Base-by-base conservation (phyloP, 1,140 invertebrate genomes). In the Thaumetopoea pityocampa region DNA sequence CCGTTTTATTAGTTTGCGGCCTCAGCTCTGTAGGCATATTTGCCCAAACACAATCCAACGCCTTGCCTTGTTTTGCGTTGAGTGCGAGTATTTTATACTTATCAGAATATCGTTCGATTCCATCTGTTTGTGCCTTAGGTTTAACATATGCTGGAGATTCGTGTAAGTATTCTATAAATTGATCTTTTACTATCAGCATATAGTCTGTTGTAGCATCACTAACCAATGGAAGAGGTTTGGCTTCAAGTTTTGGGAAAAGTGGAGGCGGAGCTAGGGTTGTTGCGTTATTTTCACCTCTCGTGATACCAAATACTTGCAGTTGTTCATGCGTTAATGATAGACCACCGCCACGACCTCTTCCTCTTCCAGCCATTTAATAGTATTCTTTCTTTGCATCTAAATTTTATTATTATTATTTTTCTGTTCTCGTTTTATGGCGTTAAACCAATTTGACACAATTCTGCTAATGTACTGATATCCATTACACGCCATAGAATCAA, bases 161-260 rank as follows among this genome's bases (percentile, higher is more conserved):
- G 12, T 85, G 80, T 42, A 86, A 66, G 51, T 68, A 85, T 53
- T 85, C 81, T 29, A 85, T 83, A 42, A 85, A 86, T 51, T 85
- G 83, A 38, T 81, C 76, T 57, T 81, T 85, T 16, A 86, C 78
- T 33, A 86, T 83, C 0, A 85, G 51, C 79, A 85, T 84, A 28
- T 86, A 85, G 30, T 86, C 85, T 7, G 76, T 86, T 8, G 81
- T 67, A 9, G 82, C 81, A 40, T 86, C 80, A 22, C 56, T 67
- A 23, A 44, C 52, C 5, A 86, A 43, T 5, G 80, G 82, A 15
- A 86, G 52, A 4, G 83, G 81, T 54, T 77, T 83, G 2, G 65
- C 58, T 43, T 85, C 83, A 11, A 85, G 55, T 67, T 86, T 86
- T 3, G 85, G 85, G 54, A 82, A 86, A 42, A 86, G 51, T 19